phyloP scores from a whole-genome alignment of 2,888 invertebrate species.

The Anorthoa munda region DNA sequence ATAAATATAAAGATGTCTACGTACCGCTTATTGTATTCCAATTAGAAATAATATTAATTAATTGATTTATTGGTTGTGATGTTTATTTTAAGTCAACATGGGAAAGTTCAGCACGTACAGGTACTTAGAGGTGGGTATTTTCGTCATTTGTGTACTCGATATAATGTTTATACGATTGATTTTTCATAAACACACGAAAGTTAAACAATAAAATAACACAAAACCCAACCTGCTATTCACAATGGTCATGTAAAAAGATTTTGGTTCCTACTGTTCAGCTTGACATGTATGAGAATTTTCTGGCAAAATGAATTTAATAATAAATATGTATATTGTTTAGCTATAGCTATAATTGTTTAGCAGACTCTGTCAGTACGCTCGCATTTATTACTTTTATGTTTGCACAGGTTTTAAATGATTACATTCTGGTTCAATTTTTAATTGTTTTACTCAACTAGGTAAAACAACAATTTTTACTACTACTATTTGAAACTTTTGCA shows the following conservation, averaged over 20 bases:
- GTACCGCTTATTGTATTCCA: slow-evolving; percentile 32
- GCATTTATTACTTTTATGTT: slow-evolving; percentile 10
- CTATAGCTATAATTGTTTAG: neutral
- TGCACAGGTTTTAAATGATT: neutral
- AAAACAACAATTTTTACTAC: neutral
- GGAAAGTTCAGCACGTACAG: slow-evolving; percentile 90
- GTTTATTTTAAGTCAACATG: slow-evolving; percentile 85
- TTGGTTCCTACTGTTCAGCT: neutral
- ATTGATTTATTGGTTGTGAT: slow-evolving; percentile 80
- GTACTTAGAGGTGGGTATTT: slow-evolving; percentile 87
- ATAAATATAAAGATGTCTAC: slow-evolving; percentile 45
- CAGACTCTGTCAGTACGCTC: neutral
- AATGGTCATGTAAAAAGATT: neutral
- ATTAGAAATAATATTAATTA: slow-evolving; percentile 42
- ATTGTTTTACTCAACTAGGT: neutral
- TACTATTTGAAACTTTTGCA: neutral
- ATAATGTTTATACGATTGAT: slow-evolving; percentile 29
- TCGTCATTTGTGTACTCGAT: slow-evolving; percentile 3
- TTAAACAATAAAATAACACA: neutral
- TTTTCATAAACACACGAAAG: neutral
- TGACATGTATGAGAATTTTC: neutral
- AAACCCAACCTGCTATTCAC: neutral
- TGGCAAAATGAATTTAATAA: neutral
- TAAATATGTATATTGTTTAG: no score
- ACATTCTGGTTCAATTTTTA: slow-evolving; percentile 8